Evolutionary conservation across 2,888 invertebrate species (phyloP).

Genomic region (Caprella mutica): DNA sequence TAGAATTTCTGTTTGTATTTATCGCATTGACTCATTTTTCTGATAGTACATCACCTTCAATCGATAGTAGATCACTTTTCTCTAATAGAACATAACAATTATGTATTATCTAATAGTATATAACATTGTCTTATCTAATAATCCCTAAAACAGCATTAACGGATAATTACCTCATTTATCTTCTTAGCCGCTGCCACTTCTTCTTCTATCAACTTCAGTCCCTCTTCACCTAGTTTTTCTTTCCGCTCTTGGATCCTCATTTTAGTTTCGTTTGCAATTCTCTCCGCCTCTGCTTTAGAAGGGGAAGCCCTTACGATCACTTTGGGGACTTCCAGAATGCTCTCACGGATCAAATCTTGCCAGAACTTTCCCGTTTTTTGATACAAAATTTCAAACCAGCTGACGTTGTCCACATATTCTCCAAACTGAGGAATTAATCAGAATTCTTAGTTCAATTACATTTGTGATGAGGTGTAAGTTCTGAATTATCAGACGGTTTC

Average conservation of each 20-base stretch:
- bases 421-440: conserved; percentile 48
- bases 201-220: conserved; percentile 53
- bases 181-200: conserved; percentile 52
- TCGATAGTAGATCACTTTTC: too few species aligned
- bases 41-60: too few species aligned
- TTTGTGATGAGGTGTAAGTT: too few species aligned
- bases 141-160: too few species aligned
- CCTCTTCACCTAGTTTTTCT: conserved; percentile 53
- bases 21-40: too few species aligned
- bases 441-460: too few species aligned
- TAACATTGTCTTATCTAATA: too few species aligned
- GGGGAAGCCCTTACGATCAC: conserved; percentile 52
- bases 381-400: conserved; percentile 45
- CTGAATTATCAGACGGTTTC: too few species aligned
- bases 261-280: conserved; percentile 58
- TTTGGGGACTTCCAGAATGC: conserved; percentile 53
- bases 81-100: too few species aligned
- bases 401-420: conserved; percentile 45
- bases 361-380: conserved; percentile 56
- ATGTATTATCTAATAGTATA: too few species aligned
- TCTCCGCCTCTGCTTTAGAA: conserved; percentile 46
- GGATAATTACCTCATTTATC: conserved; percentile 52
- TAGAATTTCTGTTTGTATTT: too few species aligned
- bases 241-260: conserved; percentile 56
- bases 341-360: conserved; percentile 55